Evolutionary conservation across 1,140 invertebrate species (phyloP).

Genomic region (Colletes gigas): DNA sequence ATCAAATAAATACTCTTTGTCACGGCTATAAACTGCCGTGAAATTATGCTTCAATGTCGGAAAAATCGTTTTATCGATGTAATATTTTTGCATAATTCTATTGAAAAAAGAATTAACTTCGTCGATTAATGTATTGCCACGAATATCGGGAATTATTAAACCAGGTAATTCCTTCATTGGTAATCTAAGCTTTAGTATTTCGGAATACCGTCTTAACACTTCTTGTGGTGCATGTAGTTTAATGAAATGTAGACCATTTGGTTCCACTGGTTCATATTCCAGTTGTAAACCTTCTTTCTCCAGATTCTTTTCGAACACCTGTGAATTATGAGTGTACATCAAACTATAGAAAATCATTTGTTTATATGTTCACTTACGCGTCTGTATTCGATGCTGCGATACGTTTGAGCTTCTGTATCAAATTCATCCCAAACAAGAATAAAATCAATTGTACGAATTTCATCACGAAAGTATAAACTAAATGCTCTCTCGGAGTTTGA

Average conservation of each 20-base stretch:
- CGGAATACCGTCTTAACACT: constrained; percentile 94
- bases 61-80: constrained; percentile 86
- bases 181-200: constrained; percentile 96
- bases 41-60: constrained; percentile 87
- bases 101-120: constrained; percentile 84
- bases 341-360: not conserved
- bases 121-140: constrained; percentile 84
- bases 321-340: constrained; percentile 18
- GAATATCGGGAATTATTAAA: constrained; percentile 82
- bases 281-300: constrained; percentile 86
- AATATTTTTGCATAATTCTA: constrained; percentile 83
- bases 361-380: constrained; percentile 59
- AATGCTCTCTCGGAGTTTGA: constrained; percentile 41
- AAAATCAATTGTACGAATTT: constrained; percentile 88
- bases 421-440: constrained; percentile 87
- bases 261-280: constrained; percentile 84
- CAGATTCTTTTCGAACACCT: constrained; percentile 86
- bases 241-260: constrained; percentile 85
- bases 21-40: constrained; percentile 91
- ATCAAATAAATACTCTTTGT: constrained; percentile 95
- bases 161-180: constrained; percentile 93
- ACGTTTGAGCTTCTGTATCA: constrained; percentile 68
- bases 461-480: constrained; percentile 85
- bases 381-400: constrained; percentile 61
- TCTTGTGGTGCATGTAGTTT: constrained; percentile 93